Evolutionary conservation across 2,888 invertebrate species (phyloP).

Genomic region (Thecophora atra): DNA sequence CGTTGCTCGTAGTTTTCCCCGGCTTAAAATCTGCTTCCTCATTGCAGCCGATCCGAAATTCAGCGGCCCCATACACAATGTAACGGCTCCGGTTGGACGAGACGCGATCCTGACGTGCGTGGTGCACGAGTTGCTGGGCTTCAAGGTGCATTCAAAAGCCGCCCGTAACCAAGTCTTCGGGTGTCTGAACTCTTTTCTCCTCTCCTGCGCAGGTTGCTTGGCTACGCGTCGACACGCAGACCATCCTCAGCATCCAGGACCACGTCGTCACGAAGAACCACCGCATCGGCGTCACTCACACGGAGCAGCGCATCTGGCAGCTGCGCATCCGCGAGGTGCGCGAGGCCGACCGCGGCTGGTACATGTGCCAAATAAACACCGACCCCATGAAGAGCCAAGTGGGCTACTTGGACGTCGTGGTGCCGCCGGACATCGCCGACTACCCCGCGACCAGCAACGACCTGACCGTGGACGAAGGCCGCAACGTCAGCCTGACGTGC

Average conservation of each 20-base stretch:
- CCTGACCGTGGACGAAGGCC: conserved; percentile 85
- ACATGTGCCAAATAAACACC: conserved; percentile 94
- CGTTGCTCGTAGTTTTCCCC: background rate
- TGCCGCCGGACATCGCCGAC: conserved; percentile 87
- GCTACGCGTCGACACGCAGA: conserved; percentile 90
- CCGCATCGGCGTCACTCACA: conserved; percentile 84
- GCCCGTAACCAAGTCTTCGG: too few relatives aligned
- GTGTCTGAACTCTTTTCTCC: too few relatives aligned
- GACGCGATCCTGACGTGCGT: conserved; percentile 84
- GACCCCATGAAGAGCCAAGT: conserved; percentile 93
- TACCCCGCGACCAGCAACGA: conserved; percentile 87
- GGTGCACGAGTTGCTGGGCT: conserved; percentile 83
- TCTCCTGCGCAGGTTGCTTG: conserved; percentile 78
- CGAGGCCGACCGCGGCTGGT: conserved; percentile 85
- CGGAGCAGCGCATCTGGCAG: conserved; percentile 87
- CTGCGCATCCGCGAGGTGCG: conserved; percentile 85
- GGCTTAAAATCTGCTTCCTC: too few relatives aligned
- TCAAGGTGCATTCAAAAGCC: too few relatives aligned
- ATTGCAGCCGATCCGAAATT: conserved; percentile 82
- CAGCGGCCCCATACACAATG: conserved; percentile 82
- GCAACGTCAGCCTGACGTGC: conserved; percentile 85
- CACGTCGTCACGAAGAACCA: conserved; percentile 91
- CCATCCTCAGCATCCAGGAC: conserved; percentile 87
- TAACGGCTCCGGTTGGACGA: conserved; percentile 83
- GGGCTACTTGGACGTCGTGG: conserved; percentile 87